These are phyloP conservation scores for Drosophila conformis DNA, from an alignment of 2,888 invertebrate species.

Conservation along the genomic window DNA sequence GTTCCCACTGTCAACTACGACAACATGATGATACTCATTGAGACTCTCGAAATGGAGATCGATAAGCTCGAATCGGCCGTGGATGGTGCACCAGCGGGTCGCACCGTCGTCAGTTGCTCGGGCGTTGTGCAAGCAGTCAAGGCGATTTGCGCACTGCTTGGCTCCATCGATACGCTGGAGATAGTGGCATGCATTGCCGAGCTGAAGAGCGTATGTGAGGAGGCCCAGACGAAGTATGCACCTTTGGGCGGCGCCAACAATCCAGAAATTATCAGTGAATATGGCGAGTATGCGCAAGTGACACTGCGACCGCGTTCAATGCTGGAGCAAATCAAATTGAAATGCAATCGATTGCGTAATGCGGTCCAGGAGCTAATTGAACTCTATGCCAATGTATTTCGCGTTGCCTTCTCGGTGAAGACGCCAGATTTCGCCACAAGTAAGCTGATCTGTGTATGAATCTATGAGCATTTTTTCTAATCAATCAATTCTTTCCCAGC, in stretches of 20 bases:
- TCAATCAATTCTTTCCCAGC: constrained; percentile 85
- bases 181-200: constrained; percentile 91
- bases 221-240: constrained; percentile 78
- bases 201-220: constrained; percentile 82
- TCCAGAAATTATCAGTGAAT: constrained; percentile 89
- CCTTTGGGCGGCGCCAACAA: constrained; percentile 68
- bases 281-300: constrained; percentile 89
- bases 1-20: constrained; percentile 92
- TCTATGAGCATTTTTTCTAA: background rate
- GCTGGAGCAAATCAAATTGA: constrained; percentile 88
- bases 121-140: constrained; percentile 95
- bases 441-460: constrained; percentile 68
- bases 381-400: constrained; percentile 93
- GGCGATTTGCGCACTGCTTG: constrained; percentile 95
- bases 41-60: constrained; percentile 93
- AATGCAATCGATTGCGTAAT: constrained; percentile 90
- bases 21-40: constrained; percentile 92
- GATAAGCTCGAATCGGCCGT: constrained; percentile 90
- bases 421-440: constrained; percentile 86
- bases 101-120: constrained; percentile 87
- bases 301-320: constrained; percentile 87
- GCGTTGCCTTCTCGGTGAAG: constrained; percentile 92
- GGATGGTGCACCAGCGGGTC: constrained; percentile 85
- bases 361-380: constrained; percentile 93
- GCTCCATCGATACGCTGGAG: constrained; percentile 95